A percentile compares a stretch with the other conserved stretches of the same genome.
phyloP scores from a whole-genome alignment of 2,888 invertebrate species.

The Dynastes grantii region DNA sequence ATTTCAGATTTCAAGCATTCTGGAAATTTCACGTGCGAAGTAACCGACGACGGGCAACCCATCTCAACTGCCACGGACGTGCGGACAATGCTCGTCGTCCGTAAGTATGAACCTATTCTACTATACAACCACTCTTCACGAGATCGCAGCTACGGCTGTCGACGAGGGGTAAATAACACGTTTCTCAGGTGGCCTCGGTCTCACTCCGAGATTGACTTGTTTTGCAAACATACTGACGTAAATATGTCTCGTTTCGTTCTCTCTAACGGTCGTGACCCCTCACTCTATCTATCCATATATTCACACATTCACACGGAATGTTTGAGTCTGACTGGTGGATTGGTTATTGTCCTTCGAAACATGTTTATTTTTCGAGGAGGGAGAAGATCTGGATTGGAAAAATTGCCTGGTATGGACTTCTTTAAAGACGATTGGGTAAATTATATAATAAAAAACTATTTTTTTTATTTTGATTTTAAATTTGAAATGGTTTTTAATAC shows the following conservation, averaged over 20 bases:
- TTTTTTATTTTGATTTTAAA: too few species aligned
- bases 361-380: too few species aligned
- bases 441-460: too few species aligned
- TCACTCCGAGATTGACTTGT: not conserved
- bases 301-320: too few species aligned
- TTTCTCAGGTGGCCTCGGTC: not conserved
- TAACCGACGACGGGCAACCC: constrained; percentile 79
- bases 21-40: constrained; percentile 87
- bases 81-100: constrained; percentile 81
- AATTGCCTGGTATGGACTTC: too few species aligned
- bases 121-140: not conserved
- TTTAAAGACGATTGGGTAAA: too few species aligned
- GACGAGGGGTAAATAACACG: not conserved
- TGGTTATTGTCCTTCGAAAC: too few species aligned
- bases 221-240: constrained; percentile 8
- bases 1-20: constrained; percentile 79
- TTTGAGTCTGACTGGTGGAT: too few species aligned
- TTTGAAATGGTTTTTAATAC: too few species aligned
- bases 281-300: not conserved
- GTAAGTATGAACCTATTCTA: constrained; percentile 72
- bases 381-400: too few species aligned
- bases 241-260: not conserved
- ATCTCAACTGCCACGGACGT: constrained; percentile 79
- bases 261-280: not conserved
- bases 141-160: not conserved